Conservation (phyloP, 2,797 vertebrate species). For the Pelobates cultripes region DNA sequence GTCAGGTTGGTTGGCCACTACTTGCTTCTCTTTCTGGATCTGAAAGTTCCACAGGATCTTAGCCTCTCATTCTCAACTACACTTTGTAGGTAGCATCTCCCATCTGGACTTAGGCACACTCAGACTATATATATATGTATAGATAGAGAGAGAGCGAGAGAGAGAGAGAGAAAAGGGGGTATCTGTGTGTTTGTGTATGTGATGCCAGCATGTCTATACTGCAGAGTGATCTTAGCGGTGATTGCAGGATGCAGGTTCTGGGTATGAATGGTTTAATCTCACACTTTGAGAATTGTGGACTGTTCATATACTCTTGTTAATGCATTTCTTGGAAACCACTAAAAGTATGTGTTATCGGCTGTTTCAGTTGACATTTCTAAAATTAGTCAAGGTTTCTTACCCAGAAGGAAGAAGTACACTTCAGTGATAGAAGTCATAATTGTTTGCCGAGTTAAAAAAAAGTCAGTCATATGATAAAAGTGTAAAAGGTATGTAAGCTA, state of each 20-base stretch:
- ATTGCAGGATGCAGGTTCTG: neutral
- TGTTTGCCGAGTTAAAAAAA: neutral
- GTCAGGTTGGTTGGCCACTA: too few relatives aligned
- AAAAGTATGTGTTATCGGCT: neutral
- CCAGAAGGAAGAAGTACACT: neutral
- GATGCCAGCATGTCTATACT: neutral
- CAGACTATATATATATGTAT: neutral
- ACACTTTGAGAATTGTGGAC: neutral
- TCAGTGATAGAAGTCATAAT: neutral
- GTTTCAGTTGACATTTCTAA: neutral
- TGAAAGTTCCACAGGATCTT: too few relatives aligned
- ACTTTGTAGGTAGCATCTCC: too few relatives aligned
- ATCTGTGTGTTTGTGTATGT: neutral
- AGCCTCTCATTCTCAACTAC: too few relatives aligned
- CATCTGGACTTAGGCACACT: too few relatives aligned
- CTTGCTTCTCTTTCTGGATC: too few relatives aligned
- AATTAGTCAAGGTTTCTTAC: conserved; percentile 1
- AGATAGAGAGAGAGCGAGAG: neutral
- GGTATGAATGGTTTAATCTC: neutral
- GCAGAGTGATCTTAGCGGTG: neutral
- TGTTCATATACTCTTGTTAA: neutral
- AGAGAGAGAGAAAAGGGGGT: too few relatives aligned
- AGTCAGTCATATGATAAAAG: neutral
- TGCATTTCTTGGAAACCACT: neutral
- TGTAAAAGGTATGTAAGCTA: neutral